Base-by-base conservation (phyloP, 2,797 vertebrate species). In the Microcaecilia unicolor region DNA sequence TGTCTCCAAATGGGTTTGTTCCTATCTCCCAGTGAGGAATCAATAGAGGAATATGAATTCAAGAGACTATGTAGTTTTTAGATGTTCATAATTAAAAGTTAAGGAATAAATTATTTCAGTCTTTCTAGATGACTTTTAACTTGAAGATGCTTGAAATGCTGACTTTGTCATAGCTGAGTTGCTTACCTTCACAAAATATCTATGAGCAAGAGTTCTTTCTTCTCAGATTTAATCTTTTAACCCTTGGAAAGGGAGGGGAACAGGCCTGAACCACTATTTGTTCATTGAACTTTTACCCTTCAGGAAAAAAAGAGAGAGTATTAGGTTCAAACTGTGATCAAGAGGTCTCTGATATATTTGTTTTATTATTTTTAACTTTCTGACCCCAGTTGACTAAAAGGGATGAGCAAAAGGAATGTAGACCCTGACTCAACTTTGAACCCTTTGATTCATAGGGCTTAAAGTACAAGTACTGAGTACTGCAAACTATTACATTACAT, bases 311-410 rank as follows among this genome's bases (percentile, higher is more conserved):
- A 66, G 70, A n/a, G n/a, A n/a, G n/a, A n/a, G 72, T 81, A 78
- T 80, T 78, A 79, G 81, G 79, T 83, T 83, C 78, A 80, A 64
- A 58, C 43, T 72, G 72, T 72, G 72, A 75, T 70, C 67, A 74
- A 77, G 73, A 84, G 72, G 73, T 81, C 74, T 74, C 76, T 70
- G 42, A 68, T 72, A 81, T 76, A 80, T 83, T 85, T n/a, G n/a
- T n/a, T 80, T 76, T 83, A 76, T 79, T 81, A 78, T 84, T 82
- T 85, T 84, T 83, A 83, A 83, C 83, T 83, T 81, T 73, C 74
- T 84, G 83, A 83, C 80, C 83, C 76, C 78, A 63, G 69, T 78
- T 82, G 80, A 84, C 85, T 84, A 84, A 80, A 82, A 80, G 71
- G 70, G 66, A 84, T 83, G 74, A 77, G 72, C 43, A 61, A 55